Percentiles rank a stretch among this genome's conserved stretches.
These are phyloP conservation scores for Eulacestoma nigropectus DNA, from an alignment of 2,113 vertebrate species.

Conservation along the genomic window DNA sequence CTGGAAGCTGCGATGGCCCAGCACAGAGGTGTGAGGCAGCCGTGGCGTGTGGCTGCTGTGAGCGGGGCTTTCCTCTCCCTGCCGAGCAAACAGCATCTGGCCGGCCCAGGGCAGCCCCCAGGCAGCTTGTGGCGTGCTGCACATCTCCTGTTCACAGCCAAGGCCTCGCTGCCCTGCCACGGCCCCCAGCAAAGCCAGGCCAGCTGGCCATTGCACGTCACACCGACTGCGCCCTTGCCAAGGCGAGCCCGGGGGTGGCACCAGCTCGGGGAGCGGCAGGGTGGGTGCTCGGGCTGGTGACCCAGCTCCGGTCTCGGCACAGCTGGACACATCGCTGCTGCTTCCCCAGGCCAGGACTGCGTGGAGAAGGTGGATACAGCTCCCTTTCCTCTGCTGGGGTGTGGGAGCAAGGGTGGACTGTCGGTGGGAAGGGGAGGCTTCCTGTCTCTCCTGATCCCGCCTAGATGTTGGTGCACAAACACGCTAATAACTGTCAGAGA, in stretches of 20 bases:
- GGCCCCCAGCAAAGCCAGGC: background rate
- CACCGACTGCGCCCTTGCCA: background rate
- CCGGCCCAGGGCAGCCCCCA: background rate
- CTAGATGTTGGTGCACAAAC: background rate
- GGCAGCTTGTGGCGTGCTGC: background rate
- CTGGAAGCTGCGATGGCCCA: background rate
- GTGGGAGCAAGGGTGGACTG: background rate
- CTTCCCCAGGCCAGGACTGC: background rate
- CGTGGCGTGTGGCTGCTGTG: accelerated
- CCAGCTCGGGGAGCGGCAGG: background rate
- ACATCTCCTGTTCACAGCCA: slow-evolving; percentile 15
- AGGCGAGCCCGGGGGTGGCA: background rate
- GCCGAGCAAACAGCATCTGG: background rate
- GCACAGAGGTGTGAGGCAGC: background rate
- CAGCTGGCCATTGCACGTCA: background rate
- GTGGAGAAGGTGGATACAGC: background rate
- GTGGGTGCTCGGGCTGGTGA: background rate
- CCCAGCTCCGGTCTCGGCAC: background rate
- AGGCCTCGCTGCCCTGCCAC: background rate
- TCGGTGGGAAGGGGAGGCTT: background rate
- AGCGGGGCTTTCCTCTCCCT: background rate
- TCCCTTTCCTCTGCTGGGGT: background rate
- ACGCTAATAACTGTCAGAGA: accelerated
- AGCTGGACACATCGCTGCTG: accelerated
- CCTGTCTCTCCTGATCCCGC: background rate